Percentiles rank a stretch among this genome's conserved stretches.
phyloP scores from a whole-genome alignment of 92 coral and sea anemone species.

The Muricea muricata region DNA sequence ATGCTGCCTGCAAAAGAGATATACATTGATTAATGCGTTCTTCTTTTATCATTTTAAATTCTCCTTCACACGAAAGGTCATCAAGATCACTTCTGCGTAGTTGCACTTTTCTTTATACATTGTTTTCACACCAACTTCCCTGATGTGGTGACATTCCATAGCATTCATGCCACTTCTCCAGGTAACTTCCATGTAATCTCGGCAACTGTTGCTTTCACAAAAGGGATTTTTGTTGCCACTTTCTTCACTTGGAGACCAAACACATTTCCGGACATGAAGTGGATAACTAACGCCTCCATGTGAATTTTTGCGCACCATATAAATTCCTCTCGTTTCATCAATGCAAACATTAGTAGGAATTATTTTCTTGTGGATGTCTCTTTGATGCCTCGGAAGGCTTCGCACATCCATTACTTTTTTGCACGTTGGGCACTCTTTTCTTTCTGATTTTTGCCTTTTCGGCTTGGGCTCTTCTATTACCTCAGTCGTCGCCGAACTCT shows the following conservation, averaged over 20 bases:
- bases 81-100: constrained; percentile 19
- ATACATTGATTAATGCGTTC: constrained; percentile 50
- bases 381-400: constrained; percentile 57
- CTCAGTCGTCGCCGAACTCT: not conserved
- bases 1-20: constrained; percentile 16
- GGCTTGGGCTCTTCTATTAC: not conserved
- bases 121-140: constrained; percentile 28
- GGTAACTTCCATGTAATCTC: constrained; percentile 56
- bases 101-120: not conserved
- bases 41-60: constrained; percentile 21
- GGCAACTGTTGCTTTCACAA: constrained; percentile 1
- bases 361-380: constrained; percentile 21
- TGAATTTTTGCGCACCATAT: constrained; percentile 48
- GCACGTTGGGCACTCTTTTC: constrained; percentile 55
- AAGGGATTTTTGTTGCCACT: not conserved
- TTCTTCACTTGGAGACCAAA: not conserved
- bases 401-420: constrained; percentile 54
- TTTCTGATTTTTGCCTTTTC: constrained; percentile 1
- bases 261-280: constrained; percentile 54
- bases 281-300: constrained; percentile 63
- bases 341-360: constrained; percentile 21
- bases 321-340: constrained; percentile 44
- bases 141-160: constrained; percentile 52
- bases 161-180: constrained; percentile 73
- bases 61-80: constrained; percentile 49